Evolutionary conservation across 2,888 invertebrate genomes (phyloP).

Genomic region (Auanema sp.): DNA sequence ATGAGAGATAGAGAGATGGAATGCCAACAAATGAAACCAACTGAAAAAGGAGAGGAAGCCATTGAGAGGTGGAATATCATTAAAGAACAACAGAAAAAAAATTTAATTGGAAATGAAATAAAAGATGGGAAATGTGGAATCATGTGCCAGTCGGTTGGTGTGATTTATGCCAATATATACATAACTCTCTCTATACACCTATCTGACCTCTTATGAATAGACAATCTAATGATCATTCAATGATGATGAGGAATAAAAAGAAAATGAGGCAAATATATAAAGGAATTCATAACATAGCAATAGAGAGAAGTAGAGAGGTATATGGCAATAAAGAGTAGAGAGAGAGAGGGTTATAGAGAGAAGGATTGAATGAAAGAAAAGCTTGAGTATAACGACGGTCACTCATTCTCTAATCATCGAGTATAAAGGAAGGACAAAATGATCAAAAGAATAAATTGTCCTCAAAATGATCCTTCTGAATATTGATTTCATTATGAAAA

Average conservation of each 20-base stretch:
- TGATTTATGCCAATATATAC: too few relatives aligned
- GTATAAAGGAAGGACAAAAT: not conserved
- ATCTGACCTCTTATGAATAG: not conserved
- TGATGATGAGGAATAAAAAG: not conserved
- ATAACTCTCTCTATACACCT: too few relatives aligned
- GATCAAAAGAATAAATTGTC: not conserved
- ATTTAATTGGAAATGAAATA: too few relatives aligned
- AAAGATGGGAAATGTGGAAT: too few relatives aligned
- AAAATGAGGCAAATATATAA: constrained; percentile 2
- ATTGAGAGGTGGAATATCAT: too few relatives aligned
- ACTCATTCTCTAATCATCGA: not conserved
- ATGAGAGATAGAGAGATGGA: not conserved
- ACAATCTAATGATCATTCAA: constrained; percentile 5
- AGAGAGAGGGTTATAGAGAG: constrained; percentile 9
- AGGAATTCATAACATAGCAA: constrained; percentile 3
- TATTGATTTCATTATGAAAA: too few relatives aligned
- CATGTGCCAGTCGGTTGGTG: too few relatives aligned
- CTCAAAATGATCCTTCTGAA: too few relatives aligned
- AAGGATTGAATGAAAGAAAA: constrained; percentile 6
- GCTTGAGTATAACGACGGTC: constrained; percentile 1
- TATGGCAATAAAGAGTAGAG: not conserved
- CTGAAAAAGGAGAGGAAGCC: too few relatives aligned
- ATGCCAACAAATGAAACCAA: not conserved
- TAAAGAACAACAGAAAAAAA: too few relatives aligned
- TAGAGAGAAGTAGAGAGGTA: constrained; percentile 4